Percentiles rank a stretch among this genome's conserved stretches.
phyloP scores from a whole-genome alignment of 2,113 vertebrate genomes.

The Synodontis membranacea region DNA sequence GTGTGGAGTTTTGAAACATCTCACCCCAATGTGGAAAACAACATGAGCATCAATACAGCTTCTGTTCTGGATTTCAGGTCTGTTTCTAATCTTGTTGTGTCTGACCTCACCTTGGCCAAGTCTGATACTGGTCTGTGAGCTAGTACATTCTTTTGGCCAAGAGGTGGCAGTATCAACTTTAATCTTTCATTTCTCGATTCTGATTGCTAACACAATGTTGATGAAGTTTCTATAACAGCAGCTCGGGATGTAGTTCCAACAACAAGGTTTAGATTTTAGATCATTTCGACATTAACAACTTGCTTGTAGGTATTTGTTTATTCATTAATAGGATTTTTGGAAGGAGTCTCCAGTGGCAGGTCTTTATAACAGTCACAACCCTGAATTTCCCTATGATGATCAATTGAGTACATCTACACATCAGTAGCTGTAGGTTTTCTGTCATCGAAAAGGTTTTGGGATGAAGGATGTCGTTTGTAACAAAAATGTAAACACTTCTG shows the following conservation, averaged over 20 bases:
- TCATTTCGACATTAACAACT: not conserved
- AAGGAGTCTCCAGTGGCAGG: no score
- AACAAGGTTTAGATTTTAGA: not conserved
- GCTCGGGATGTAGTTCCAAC: not conserved
- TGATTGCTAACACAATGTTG: not conserved
- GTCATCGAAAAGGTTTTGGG: not conserved
- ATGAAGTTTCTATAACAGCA: not conserved
- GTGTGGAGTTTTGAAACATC: no score
- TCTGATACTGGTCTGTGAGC: not conserved
- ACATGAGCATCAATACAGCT: no score
- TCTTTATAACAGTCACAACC: not conserved
- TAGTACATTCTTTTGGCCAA: not conserved
- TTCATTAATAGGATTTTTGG: no score
- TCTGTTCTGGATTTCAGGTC: no score
- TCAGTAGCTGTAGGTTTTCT: not conserved
- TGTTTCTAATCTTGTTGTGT: no score
- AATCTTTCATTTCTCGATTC: not conserved
- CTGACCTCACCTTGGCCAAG: not conserved
- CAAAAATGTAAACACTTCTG: not conserved
- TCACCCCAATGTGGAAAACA: no score
- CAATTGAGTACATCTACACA: no score
- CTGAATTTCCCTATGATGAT: not conserved
- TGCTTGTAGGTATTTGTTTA: not conserved
- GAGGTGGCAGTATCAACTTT: not conserved
- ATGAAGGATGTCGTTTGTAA: not conserved